Evolutionary conservation across 2,888 invertebrate genomes (phyloP).

Genomic region (Pediacus dermestoides): DNA sequence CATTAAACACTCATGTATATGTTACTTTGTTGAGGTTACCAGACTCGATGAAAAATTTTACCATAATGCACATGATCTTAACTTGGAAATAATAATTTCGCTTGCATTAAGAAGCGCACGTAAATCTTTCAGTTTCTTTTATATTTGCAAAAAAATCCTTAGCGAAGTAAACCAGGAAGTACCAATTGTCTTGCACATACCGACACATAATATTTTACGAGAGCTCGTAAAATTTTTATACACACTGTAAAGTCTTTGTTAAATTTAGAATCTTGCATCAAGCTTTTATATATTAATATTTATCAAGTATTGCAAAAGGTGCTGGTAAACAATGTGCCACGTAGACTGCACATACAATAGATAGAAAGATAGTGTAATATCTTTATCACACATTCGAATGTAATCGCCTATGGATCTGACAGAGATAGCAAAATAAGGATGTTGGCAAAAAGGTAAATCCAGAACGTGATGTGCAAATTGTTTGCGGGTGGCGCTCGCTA

Average conservation of each 20-base stretch:
- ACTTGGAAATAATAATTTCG: too few species aligned
- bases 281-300: slow-evolving; percentile 22
- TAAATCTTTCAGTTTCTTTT: too few species aligned
- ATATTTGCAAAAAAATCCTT: too few species aligned
- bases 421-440: slow-evolving; percentile 27
- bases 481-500: slow-evolving; percentile 30
- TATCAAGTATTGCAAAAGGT: slow-evolving; percentile 21
- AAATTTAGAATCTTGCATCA: slow-evolving; percentile 27
- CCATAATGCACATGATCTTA: background rate
- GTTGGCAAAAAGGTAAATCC: slow-evolving; percentile 28
- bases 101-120: too few species aligned
- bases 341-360: slow-evolving; percentile 14
- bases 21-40: slow-evolving; percentile 33
- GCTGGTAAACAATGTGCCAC: slow-evolving; percentile 22
- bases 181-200: slow-evolving; percentile 4
- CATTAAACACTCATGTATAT: slow-evolving; percentile 47
- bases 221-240: slow-evolving; percentile 19
- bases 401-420: slow-evolving; percentile 13
- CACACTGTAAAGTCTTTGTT: slow-evolving; percentile 15
- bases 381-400: slow-evolving; percentile 13
- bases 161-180: too few species aligned
- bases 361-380: slow-evolving; percentile 10
- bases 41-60: slow-evolving; percentile 23
- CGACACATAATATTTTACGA: slow-evolving; percentile 7
- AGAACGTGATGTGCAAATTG: slow-evolving; percentile 32